Evolutionary conservation across 2,888 invertebrate species (phyloP).

Genomic region (Sinodicranocentrus sp.): DNA sequence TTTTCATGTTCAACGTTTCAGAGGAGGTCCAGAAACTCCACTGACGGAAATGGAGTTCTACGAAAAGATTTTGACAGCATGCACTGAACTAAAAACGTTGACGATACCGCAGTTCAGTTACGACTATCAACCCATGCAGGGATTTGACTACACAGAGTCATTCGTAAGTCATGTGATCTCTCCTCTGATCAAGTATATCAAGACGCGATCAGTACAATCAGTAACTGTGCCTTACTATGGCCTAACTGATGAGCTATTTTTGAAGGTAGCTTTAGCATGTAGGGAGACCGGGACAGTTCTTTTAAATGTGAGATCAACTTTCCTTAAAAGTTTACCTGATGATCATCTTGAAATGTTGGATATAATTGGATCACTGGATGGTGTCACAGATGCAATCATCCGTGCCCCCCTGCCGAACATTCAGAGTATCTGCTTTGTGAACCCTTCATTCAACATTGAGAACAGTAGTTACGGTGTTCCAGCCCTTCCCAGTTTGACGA

Average conservation of each 20-base stretch:
- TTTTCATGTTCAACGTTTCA: slow-evolving; percentile 53
- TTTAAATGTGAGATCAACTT: slow-evolving; percentile 51
- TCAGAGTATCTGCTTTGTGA: slow-evolving; percentile 56
- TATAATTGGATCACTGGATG: slow-evolving; percentile 59
- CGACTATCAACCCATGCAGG: slow-evolving; percentile 54
- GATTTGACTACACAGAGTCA: slow-evolving; percentile 49
- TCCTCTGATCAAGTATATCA: slow-evolving; percentile 37
- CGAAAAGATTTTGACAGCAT: slow-evolving; percentile 27
- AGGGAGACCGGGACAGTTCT: slow-evolving; percentile 44
- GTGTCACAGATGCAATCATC: slow-evolving; percentile 52
- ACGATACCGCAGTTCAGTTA: slow-evolving; percentile 62
- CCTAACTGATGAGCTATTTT: slow-evolving; percentile 49
- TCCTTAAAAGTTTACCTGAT: slow-evolving; percentile 45
- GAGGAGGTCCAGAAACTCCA: slow-evolving; percentile 50
- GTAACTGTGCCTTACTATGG: slow-evolving; percentile 60
- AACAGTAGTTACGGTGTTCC: slow-evolving; percentile 46
- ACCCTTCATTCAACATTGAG: slow-evolving; percentile 52
- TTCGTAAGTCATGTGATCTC: slow-evolving; percentile 38
- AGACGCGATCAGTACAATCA: slow-evolving; percentile 17
- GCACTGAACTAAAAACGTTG: slow-evolving; percentile 30
- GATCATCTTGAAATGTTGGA: slow-evolving; percentile 45
- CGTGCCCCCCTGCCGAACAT: slow-evolving; percentile 46
- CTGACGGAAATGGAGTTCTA: slow-evolving; percentile 61
- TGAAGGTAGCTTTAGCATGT: slow-evolving; percentile 32
- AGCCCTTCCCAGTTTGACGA: slow-evolving; percentile 28